Evolutionary conservation across 2,797 vertebrate species (phyloP).

Genomic region (Cygnus olor): DNA sequence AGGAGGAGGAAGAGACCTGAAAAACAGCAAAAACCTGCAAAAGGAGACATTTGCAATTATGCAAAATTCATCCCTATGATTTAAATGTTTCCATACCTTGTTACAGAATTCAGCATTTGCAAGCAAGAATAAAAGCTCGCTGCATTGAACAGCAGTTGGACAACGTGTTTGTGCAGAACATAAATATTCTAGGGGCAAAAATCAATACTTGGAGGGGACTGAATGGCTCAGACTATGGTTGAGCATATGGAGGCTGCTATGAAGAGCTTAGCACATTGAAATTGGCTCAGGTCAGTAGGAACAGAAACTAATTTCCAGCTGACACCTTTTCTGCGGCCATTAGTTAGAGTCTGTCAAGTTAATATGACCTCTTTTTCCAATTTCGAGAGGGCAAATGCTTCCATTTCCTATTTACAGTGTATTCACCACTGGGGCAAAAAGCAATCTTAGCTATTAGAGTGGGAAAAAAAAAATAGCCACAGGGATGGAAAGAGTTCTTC

Average conservation of each 20-base stretch:
- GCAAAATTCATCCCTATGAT: background rate
- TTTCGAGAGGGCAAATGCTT: conserved; percentile 6
- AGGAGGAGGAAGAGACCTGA: background rate
- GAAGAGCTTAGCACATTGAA: background rate
- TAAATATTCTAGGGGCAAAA: background rate
- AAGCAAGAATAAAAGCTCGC: background rate
- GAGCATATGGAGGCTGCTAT: background rate
- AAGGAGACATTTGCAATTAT: background rate
- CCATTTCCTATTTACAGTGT: background rate
- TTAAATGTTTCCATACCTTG: background rate
- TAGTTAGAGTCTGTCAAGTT: conserved; percentile 3
- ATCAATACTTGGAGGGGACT: background rate
- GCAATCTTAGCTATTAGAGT: background rate
- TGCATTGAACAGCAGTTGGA: background rate
- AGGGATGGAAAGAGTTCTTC: background rate
- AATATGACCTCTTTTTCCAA: background rate
- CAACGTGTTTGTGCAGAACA: background rate
- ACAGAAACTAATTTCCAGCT: conserved; percentile 21
- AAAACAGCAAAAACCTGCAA: background rate
- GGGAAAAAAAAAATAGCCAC: background rate
- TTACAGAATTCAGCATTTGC: background rate
- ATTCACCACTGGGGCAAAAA: background rate
- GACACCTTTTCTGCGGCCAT: background rate
- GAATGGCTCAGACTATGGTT: background rate
- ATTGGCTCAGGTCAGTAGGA: background rate